Conservation (phyloP, 2,888 invertebrate species). For the Dexiosoma caninum region DNA sequence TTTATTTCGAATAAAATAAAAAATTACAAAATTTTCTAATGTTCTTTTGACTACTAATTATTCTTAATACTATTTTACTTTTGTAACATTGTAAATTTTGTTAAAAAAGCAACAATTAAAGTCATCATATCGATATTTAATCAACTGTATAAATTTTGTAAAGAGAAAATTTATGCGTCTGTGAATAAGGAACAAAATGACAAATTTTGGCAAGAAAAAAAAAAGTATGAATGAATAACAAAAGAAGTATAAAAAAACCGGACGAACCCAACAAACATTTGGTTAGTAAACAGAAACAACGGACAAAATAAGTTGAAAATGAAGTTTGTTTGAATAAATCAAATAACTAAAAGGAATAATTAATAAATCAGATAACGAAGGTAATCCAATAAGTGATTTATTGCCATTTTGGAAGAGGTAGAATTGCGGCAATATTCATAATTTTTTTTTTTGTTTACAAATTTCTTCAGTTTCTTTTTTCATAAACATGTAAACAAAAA, state of each 20-base stretch:
- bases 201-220: neutral
- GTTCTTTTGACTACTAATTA: conserved; percentile 27
- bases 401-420: too few species aligned
- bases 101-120: neutral
- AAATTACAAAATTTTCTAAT: conserved; percentile 30
- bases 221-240: neutral
- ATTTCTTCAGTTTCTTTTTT: too few species aligned
- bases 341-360: too few species aligned
- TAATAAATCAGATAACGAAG: too few species aligned
- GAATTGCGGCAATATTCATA: too few species aligned
- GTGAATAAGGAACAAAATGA: neutral
- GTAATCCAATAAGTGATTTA: too few species aligned
- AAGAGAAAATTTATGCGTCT: neutral
- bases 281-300: too few species aligned
- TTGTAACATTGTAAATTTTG: neutral
- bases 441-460: too few species aligned
- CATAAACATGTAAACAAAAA: too few species aligned
- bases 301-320: too few species aligned
- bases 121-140: neutral
- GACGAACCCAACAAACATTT: neutral
- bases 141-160: neutral
- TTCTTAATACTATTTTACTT: conserved; percentile 11
- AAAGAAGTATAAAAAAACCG: neutral
- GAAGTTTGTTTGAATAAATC: too few species aligned
- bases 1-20: neutral